phyloP scores from a whole-genome alignment of 2,888 invertebrate genomes.

The Ennomos fuscantarius region DNA sequence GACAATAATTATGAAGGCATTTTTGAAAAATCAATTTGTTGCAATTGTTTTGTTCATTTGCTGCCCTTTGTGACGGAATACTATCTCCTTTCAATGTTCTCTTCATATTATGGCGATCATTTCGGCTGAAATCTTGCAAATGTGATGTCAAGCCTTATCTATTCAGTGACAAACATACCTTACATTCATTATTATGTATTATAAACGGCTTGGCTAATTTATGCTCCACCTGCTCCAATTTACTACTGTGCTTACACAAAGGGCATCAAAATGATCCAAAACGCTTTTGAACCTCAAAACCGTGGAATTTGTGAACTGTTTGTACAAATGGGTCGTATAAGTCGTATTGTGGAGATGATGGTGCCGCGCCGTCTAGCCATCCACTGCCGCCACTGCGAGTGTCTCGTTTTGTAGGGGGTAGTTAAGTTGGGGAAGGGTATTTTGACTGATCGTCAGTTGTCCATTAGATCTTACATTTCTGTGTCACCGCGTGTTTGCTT shows the following conservation, averaged over 20 bases:
- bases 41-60: constrained; percentile 6
- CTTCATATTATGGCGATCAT: background rate
- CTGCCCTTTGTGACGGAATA: constrained; percentile 9
- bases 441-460: constrained; percentile 12
- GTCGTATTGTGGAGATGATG: constrained; percentile 50
- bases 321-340: background rate
- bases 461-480: background rate
- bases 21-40: constrained; percentile 1
- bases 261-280: too few species aligned
- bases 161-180: background rate
- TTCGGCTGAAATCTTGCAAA: too few species aligned
- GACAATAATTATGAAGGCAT: background rate
- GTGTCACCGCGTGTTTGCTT: background rate
- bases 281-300: too few species aligned
- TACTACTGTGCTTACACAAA: too few species aligned
- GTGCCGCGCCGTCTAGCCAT: constrained; percentile 74
- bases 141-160: too few species aligned
- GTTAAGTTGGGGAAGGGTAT: constrained; percentile 31
- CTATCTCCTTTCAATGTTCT: constrained; percentile 3
- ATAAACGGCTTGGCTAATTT: background rate
- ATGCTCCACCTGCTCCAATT: background rate
- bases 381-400: constrained; percentile 39
- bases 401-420: constrained; percentile 46
- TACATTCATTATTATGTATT: background rate
- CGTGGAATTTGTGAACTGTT: too few species aligned